phyloP scores from a whole-genome alignment of 2,888 invertebrate species.

The Smittia sp. region DNA sequence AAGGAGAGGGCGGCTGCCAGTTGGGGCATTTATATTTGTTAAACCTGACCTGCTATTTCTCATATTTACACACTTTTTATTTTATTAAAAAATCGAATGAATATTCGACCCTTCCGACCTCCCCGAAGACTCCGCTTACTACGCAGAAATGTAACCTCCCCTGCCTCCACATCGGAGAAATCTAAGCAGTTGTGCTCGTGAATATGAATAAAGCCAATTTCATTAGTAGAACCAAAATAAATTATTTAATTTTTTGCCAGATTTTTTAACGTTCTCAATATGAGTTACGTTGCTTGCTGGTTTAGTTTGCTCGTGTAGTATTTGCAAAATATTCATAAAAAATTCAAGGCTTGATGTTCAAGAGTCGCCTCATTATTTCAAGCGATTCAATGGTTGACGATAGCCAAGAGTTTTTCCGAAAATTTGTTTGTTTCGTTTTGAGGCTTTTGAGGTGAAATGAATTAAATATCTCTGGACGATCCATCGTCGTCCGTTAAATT shows the following conservation, averaged over 20 bases:
- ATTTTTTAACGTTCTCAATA: constrained; percentile 18
- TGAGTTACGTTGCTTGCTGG: not conserved
- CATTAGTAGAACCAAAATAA: constrained; percentile 17
- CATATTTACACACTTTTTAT: constrained; percentile 20
- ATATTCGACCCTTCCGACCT: constrained; percentile 1
- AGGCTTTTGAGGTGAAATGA: constrained; percentile 21
- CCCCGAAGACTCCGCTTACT: constrained; percentile 2
- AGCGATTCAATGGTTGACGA: not conserved
- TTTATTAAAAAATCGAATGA: constrained; percentile 27
- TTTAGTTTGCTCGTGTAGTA: constrained; percentile 15
- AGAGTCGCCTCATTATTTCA: not conserved
- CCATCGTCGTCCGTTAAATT: not conserved
- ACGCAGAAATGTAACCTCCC: not conserved
- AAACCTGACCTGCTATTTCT: not conserved
- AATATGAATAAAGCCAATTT: constrained; percentile 13
- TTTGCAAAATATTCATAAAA: constrained; percentile 30
- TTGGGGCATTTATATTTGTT: not conserved
- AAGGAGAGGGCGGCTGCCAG: not conserved
- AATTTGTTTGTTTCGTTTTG: not conserved
- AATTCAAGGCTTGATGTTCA: not conserved
- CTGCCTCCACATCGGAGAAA: not conserved
- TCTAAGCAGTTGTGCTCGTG: not conserved
- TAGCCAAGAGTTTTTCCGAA: not conserved
- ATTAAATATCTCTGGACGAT: constrained; percentile 1
- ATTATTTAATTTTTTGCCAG: constrained; percentile 28